Evolutionary conservation across 1,140 invertebrate species (phyloP), one percentile per base, ranked within the genome.

Genomic region (Xylocopa sonorina): DNA sequence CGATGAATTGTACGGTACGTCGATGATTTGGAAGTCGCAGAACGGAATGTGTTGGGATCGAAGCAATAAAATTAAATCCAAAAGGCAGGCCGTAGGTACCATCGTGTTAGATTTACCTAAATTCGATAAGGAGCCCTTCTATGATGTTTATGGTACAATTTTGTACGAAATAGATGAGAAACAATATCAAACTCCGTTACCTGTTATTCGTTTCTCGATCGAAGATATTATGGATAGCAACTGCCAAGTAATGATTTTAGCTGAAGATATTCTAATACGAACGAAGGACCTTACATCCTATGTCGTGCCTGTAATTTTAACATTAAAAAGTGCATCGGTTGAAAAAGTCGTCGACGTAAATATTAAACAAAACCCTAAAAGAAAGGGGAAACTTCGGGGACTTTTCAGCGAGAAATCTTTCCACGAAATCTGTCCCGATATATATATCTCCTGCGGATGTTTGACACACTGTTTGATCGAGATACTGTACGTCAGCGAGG

Each of bases 381-480:
- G 67, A 3, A 64, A 78, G 4, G 32, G 67, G 10, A 46, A 57
- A 18, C 27, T 91, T 16, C 68, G 84, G 6, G 29, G 51, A 0
- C 91, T 91, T 53, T 64, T 92, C 9, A 50, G 82, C 0, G 73
- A 71, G 3, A 84, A 85, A 41, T 81, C 58, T 14, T 92, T 93
- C 51, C 24, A 74, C 0, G 85, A 88, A 41, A 55, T 90, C 29
- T 48, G 68, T 0, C 7, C 48, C 0, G 64, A 89, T 16, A 60
- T 89, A 18, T 89, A 89, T 55, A 68, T 88, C 0, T 66, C 81
- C 21, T 38, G 63, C 21, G 88, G 88, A 0, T 77, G 73, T 0
- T 58, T 90, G n/a, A 78, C 87, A 38, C 69, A 89, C 43, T 88
- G 87, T 29, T 67, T 92, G 21, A 38, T 92, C 46, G 92, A 92